Evolutionary conservation across 2,888 invertebrate species (phyloP), one percentile per base, ranked within the genome.

Genomic region (Amphipyra berbera): DNA sequence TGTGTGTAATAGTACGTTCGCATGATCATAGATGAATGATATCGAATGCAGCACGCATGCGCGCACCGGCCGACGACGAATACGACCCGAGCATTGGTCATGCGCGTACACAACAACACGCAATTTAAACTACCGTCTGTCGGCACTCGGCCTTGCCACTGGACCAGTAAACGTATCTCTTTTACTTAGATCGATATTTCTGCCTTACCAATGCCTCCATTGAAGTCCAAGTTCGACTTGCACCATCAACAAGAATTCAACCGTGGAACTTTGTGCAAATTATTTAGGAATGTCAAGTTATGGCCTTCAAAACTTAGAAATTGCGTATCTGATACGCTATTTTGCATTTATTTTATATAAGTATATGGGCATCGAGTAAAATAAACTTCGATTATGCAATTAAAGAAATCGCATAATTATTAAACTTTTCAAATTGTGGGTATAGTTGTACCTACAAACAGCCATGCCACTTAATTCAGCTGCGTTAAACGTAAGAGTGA

Each of bases 101-200:
- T 83, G 83, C 79, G 86, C 85, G 81, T 75, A 63, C 82, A 66
- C 64, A 58, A 53, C 70, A 38, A 76, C 81, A 82, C 78, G 83
- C 86, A 83, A 86, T 87, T 80, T 85, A 88, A 87, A 78, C 85
- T 82, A 82, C 74, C 71, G 75, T 64, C 75, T 59, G 68, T 76
- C 71, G 76, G 72, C 78, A 57, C 63, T 67, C 82, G 88, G 74
- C 90, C 89, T 88, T 86, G 86, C 68, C 66, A 79, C 80, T 79
- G 81, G 82, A 82, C 78, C 78, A 82, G 73, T 73, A 70, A 67
- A 46, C 58, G 60, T 79, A 56, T 46, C 68, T 72, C 50, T 12
- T 40, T 55, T 46, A 60, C 66, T 42, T 56, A 57, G 53, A 63
- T 66, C 57, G 59, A 58, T 76, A 73, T 48, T 73, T 60, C 70